phyloP scores from a whole-genome alignment of 1,140 invertebrate genomes.

The Orius laevigatus region DNA sequence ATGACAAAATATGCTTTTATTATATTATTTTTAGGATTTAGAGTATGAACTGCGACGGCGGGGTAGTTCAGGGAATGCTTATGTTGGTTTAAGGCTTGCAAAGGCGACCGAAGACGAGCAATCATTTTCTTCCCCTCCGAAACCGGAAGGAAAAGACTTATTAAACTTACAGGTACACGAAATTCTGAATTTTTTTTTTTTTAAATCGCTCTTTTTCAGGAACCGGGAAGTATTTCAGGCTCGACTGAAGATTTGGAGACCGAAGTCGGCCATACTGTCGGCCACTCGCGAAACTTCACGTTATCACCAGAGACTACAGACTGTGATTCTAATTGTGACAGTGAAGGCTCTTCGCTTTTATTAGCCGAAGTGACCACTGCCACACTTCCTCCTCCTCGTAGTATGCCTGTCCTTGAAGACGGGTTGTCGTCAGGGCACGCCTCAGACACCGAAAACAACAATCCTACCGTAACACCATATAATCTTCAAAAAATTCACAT shows the following conservation, averaged over 20 bases:
- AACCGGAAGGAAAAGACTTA: constrained; percentile 16
- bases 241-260: constrained; percentile 20
- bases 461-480: constrained; percentile 29
- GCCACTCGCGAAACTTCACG: constrained; percentile 51
- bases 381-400: constrained; percentile 22
- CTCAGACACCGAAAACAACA: constrained; percentile 81
- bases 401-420: constrained; percentile 91
- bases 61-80: constrained; percentile 43
- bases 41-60: constrained; percentile 64
- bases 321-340: constrained; percentile 69
- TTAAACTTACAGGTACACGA: constrained; percentile 16
- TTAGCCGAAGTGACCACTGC: constrained; percentile 21
- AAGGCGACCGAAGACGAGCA: constrained; percentile 30
- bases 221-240: constrained; percentile 15
- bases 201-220: constrained; percentile 10
- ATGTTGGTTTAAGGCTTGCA: constrained; percentile 62
- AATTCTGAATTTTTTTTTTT: not conserved
- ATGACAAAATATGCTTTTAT: not conserved
- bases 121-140: constrained; percentile 12
- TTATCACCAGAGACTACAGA: constrained; percentile 90
- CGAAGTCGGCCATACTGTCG: constrained; percentile 19
- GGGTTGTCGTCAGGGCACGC: constrained; percentile 79
- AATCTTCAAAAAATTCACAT: not conserved
- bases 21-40: constrained; percentile 39
- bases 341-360: constrained; percentile 18